These are phyloP conservation scores for Leucoptera coffeella DNA, from an alignment of 2,888 invertebrate genomes.

Conservation along the genomic window DNA sequence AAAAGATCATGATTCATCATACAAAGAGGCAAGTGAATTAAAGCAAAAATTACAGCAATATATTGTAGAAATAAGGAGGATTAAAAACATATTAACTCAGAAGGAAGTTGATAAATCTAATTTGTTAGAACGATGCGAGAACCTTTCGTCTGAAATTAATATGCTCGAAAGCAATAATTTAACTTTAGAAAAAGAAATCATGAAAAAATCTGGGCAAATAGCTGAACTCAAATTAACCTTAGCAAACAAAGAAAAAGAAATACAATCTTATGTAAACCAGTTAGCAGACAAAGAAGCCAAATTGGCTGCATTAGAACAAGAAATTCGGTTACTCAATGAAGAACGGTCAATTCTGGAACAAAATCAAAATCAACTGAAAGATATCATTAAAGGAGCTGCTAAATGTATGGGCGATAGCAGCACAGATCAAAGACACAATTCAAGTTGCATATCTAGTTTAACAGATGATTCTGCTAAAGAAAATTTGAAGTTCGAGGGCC, in stretches of 20 bases:
- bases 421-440: constrained; percentile 39
- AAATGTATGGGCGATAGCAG: constrained; percentile 40
- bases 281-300: constrained; percentile 31
- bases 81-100: constrained; percentile 67
- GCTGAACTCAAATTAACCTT: constrained; percentile 60
- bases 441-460: constrained; percentile 50
- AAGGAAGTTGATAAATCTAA: constrained; percentile 75
- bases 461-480: constrained; percentile 62
- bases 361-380: constrained; percentile 31
- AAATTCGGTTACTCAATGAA: constrained; percentile 33
- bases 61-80: constrained; percentile 72
- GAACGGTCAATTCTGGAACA: constrained; percentile 35
- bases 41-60: constrained; percentile 76
- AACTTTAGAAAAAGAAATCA: constrained; percentile 70
- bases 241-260: constrained; percentile 30
- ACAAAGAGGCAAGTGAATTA: constrained; percentile 65
- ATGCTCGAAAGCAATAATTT: constrained; percentile 73
- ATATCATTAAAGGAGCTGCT: constrained; percentile 31
- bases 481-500: constrained; percentile 51
- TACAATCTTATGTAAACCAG: constrained; percentile 25
- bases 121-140: constrained; percentile 74
- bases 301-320: constrained; percentile 30
- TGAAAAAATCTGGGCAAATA: constrained; percentile 57
- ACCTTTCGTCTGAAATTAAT: constrained; percentile 70
- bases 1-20: constrained; percentile 62